phyloP scores from a whole-genome alignment of 2,888 invertebrate species.

The Willowsia nigromaculata region DNA sequence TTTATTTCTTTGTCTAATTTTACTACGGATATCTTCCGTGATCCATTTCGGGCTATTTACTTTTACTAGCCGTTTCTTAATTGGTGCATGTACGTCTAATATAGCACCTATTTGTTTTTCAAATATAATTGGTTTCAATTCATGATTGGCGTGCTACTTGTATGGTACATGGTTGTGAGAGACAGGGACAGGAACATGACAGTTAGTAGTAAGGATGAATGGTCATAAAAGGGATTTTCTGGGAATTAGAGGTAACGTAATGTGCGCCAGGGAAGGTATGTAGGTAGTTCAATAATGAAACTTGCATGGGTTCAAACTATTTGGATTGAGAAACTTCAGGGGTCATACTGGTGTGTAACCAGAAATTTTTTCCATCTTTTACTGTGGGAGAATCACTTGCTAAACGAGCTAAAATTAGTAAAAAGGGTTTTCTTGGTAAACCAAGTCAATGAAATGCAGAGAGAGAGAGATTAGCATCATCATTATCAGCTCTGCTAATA shows the following conservation, averaged over 20 bases:
- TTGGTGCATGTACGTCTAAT: too few relatives aligned
- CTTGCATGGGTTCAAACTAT: not conserved
- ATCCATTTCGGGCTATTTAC: too few relatives aligned
- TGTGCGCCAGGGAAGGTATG: not conserved
- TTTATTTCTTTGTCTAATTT: too few relatives aligned
- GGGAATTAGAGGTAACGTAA: constrained; percentile 1
- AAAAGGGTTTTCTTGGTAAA: constrained; percentile 34
- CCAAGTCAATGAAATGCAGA: not conserved
- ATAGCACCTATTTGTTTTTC: too few relatives aligned
- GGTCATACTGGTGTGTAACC: not conserved
- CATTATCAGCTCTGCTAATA: not conserved
- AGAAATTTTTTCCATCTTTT: constrained; percentile 1
- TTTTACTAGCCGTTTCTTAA: too few relatives aligned
- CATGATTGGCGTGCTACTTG: not conserved
- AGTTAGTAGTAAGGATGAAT: constrained; percentile 42
- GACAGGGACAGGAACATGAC: constrained; percentile 46
- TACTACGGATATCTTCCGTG: too few relatives aligned
- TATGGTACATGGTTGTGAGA: not conserved
- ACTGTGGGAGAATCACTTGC: constrained; percentile 58
- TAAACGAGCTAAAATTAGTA: constrained; percentile 66
- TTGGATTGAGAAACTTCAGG: constrained; percentile 32
- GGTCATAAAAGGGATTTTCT: not conserved
- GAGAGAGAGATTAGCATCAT: constrained; percentile 6
- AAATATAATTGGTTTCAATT: too few relatives aligned
- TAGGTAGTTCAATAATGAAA: not conserved